Conservation (phyloP, 2,888 invertebrate genomes). For the Lithophane semibrunnea region DNA sequence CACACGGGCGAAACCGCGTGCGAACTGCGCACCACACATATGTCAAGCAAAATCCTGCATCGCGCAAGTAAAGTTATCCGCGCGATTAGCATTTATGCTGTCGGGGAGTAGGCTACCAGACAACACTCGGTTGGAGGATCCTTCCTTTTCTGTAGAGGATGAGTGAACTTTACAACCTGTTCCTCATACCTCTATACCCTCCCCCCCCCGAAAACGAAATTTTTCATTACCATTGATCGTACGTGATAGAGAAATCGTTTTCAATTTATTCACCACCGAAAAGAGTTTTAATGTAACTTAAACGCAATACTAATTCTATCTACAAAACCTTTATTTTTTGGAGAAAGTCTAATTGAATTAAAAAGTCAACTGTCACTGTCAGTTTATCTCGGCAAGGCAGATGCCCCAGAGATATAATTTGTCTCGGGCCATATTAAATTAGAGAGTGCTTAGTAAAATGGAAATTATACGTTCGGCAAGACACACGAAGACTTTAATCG, state of each 20-base stretch:
- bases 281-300: constrained; percentile 52
- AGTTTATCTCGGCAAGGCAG: constrained; percentile 61
- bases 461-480: constrained; percentile 80
- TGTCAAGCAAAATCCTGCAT: no score
- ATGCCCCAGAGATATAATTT: constrained; percentile 63
- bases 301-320: constrained; percentile 36
- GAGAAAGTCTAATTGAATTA: constrained; percentile 68
- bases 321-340: constrained; percentile 46
- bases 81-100: no score
- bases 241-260: constrained; percentile 18
- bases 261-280: constrained; percentile 28
- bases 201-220: not conserved
- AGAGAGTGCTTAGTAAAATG: constrained; percentile 74
- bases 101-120: no score
- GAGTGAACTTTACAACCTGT: no score
- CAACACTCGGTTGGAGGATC: no score
- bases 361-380: constrained; percentile 75
- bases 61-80: no score
- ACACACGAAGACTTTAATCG: constrained; percentile 78
- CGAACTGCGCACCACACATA: no score
- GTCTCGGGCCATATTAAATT: constrained; percentile 68
- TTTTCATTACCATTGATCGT: not conserved
- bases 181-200: no score
- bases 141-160: no score
- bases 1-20: no score